phyloP scores from a whole-genome alignment of 2,888 invertebrate species.

The Clistopyga incitator region DNA sequence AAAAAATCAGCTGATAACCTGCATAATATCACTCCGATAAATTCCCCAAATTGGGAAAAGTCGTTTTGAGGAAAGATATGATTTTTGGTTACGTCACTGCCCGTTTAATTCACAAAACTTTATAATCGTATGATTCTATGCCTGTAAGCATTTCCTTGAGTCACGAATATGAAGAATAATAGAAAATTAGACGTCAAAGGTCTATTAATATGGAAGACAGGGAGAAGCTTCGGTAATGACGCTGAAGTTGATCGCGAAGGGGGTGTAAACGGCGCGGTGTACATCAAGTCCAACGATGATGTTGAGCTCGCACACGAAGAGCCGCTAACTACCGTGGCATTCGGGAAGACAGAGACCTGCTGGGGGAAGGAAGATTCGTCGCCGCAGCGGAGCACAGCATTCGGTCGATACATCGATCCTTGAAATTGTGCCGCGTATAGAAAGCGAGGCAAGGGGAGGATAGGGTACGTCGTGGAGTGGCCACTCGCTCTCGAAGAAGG shows the following conservation, averaged over 20 bases:
- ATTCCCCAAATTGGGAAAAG: too few relatives aligned
- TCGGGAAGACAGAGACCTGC: slow-evolving; percentile 1
- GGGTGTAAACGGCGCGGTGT: background rate
- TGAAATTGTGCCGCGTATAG: slow-evolving; percentile 81
- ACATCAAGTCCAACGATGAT: background rate
- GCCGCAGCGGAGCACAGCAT: slow-evolving; percentile 66
- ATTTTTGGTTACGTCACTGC: background rate
- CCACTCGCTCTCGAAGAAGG: slow-evolving; percentile 57
- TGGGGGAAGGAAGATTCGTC: background rate
- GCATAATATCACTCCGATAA: too few relatives aligned
- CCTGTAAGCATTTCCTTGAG: background rate
- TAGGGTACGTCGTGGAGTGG: slow-evolving; percentile 57
- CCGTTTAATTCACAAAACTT: too few relatives aligned
- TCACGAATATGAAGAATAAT: background rate
- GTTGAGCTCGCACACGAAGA: background rate
- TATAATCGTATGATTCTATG: too few relatives aligned
- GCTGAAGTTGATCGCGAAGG: background rate
- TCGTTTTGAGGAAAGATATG: background rate
- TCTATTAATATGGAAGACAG: background rate
- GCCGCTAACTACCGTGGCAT: slow-evolving; percentile 1
- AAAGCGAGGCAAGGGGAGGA: slow-evolving; percentile 67
- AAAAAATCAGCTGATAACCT: too few relatives aligned
- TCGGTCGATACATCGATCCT: slow-evolving; percentile 81
- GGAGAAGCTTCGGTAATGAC: background rate
- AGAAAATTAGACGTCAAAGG: background rate